A percentile compares a stretch with the other conserved stretches of the same genome.
Conservation (phyloP, 1,140 invertebrate species). For the Delia radicum region DNA sequence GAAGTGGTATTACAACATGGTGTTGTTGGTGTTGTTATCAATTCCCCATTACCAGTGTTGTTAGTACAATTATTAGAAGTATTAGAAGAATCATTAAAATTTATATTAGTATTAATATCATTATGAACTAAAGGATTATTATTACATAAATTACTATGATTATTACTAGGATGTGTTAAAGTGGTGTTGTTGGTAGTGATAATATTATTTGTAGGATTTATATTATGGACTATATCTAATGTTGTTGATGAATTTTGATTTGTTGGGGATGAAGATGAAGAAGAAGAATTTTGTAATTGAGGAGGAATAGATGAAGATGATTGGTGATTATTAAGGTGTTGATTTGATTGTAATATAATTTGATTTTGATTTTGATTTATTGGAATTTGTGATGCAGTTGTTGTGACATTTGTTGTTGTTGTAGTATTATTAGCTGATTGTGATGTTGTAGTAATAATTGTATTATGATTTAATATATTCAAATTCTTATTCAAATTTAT, state of each 20-base stretch:
- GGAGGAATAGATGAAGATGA: too few species aligned
- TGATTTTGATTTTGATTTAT: constrained; percentile 26
- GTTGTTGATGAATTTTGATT: constrained; percentile 32
- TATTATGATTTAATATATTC: constrained; percentile 13
- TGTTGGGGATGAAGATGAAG: constrained; percentile 40
- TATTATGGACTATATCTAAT: not conserved
- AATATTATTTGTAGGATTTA: constrained; percentile 34
- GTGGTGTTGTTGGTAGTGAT: not conserved
- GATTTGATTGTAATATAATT: constrained; percentile 13
- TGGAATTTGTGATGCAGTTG: constrained; percentile 33
- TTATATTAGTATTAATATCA: constrained; percentile 31
- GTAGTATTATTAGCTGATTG: not conserved
- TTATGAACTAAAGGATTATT: constrained; percentile 11
- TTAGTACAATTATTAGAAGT: constrained; percentile 54
- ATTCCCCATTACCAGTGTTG: constrained; percentile 38
- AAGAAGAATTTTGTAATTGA: constrained; percentile 32
- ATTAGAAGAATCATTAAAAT: constrained; percentile 49
- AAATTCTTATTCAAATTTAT: constrained; percentile 24
- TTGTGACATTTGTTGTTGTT: constrained; percentile 31
- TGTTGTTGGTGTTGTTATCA: not conserved
- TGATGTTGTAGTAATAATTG: constrained; percentile 20
- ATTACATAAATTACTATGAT: not conserved
- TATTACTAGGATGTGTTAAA: not conserved
- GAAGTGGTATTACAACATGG: constrained; percentile 21
- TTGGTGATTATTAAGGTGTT: not conserved